A percentile compares a stretch with the other conserved stretches of the same genome.
These are phyloP conservation scores for Axinella damicornis DNA, from an alignment of 37 sponge, comb jelly and placozoan species.

Conservation along the genomic window DNA sequence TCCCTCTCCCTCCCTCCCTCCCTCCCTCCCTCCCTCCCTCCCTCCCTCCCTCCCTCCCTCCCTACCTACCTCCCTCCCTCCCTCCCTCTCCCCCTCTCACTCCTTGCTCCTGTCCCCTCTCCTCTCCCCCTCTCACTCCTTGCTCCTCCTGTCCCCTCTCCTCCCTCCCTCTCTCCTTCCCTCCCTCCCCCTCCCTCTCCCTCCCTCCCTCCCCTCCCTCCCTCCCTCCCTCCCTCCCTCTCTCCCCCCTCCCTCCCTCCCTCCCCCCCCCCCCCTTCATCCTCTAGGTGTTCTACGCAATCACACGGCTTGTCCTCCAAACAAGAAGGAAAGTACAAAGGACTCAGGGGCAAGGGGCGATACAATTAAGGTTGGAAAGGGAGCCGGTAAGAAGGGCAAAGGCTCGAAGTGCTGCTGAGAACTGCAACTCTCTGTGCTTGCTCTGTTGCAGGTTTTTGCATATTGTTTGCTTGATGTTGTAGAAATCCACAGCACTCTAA, in stretches of 20 bases:
- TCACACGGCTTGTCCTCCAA: slow-evolving; percentile 90
- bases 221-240: background rate
- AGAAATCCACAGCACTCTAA: no score
- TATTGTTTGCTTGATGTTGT: no score
- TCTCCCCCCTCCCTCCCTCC: background rate
- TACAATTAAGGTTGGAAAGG: slow-evolving; percentile 71
- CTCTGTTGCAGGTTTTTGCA: no score
- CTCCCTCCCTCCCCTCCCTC: background rate
- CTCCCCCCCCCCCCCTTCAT: no score
- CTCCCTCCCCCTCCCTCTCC: no score
- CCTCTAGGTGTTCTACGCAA: slow-evolving; percentile 91
- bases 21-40: background rate
- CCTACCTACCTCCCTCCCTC: no score
- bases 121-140: background rate
- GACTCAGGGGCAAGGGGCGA: slow-evolving; percentile 46
- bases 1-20: no score
- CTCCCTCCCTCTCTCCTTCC: background rate
- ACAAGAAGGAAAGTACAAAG: slow-evolving; percentile 79
- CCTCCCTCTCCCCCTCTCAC: no score
- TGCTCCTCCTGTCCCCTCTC: background rate
- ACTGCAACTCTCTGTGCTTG: no score
- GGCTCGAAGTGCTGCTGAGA: slow-evolving; percentile 48
- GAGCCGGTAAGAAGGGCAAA: slow-evolving; percentile 48
- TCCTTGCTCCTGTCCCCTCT: background rate
- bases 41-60: background rate